Percentiles rank a stretch among this genome's conserved stretches.
Evolutionary conservation across 2,113 vertebrate genomes (phyloP).

Genomic region (Leiothrix lutea): DNA sequence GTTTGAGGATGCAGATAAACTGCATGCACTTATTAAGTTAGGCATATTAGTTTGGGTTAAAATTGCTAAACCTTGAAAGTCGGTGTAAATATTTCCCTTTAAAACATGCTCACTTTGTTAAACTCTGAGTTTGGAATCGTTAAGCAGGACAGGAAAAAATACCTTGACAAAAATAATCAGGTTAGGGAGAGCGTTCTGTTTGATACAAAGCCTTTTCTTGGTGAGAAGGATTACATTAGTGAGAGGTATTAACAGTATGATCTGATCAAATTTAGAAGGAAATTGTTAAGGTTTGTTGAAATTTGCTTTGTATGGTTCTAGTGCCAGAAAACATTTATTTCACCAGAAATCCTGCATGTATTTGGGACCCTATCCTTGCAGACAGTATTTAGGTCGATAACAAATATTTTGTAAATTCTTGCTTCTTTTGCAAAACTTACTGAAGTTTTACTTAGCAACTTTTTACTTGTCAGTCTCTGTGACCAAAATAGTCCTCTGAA

Average conservation of each 20-base stretch:
- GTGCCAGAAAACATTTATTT: background rate
- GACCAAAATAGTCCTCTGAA: background rate
- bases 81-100: background rate
- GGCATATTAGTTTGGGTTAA: background rate
- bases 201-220: background rate
- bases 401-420: background rate
- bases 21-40: background rate
- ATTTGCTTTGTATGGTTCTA: background rate
- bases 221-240: background rate
- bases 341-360: background rate
- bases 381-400: background rate
- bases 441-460: background rate
- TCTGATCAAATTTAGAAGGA: background rate
- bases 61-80: background rate
- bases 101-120: accelerated
- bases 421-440: background rate
- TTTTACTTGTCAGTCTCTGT: background rate
- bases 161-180: background rate
- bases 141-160: background rate
- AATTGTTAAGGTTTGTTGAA: background rate
- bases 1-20: background rate
- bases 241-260: background rate
- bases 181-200: background rate
- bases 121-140: background rate
- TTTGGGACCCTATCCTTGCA: background rate